Conservation (phyloP, 2,888 invertebrate genomes). For the Cosmopolites sordidus region DNA sequence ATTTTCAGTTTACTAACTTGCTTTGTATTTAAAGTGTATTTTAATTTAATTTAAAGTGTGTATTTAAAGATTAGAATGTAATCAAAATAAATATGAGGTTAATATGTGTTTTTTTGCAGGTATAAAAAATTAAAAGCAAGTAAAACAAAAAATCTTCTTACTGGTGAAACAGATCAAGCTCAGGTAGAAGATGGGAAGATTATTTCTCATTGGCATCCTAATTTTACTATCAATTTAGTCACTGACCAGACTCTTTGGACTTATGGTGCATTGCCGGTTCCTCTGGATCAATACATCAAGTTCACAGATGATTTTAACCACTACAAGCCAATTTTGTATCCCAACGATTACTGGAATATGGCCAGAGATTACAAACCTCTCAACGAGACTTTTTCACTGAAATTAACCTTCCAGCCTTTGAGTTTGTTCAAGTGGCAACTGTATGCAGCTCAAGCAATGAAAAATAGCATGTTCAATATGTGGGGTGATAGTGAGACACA, state of each 20-base stretch:
- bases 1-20: slow-evolving; percentile 4
- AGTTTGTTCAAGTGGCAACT: slow-evolving; percentile 98
- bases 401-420: slow-evolving; percentile 80
- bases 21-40: too few relatives aligned
- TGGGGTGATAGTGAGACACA: slow-evolving; percentile 64
- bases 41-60: neutral
- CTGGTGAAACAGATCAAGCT: slow-evolving; percentile 80
- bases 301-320: slow-evolving; percentile 80
- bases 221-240: slow-evolving; percentile 91
- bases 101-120: slow-evolving; percentile 44
- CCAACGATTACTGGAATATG: slow-evolving; percentile 99
- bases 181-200: slow-evolving; percentile 83
- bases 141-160: slow-evolving; percentile 90
- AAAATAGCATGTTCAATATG: slow-evolving; percentile 71
- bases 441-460: slow-evolving; percentile 94
- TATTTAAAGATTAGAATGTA: too few relatives aligned
- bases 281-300: slow-evolving; percentile 86
- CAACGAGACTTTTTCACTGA: slow-evolving; percentile 65
- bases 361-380: slow-evolving; percentile 89
- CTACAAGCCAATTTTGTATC: slow-evolving; percentile 90
- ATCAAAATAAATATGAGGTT: too few relatives aligned
- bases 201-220: slow-evolving; percentile 98
- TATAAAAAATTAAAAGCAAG: slow-evolving; percentile 83
- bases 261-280: slow-evolving; percentile 83
- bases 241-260: slow-evolving; percentile 96